Base-by-base conservation (phyloP, 2,888 invertebrate genomes). In the Nomada goodeniana region DNA sequence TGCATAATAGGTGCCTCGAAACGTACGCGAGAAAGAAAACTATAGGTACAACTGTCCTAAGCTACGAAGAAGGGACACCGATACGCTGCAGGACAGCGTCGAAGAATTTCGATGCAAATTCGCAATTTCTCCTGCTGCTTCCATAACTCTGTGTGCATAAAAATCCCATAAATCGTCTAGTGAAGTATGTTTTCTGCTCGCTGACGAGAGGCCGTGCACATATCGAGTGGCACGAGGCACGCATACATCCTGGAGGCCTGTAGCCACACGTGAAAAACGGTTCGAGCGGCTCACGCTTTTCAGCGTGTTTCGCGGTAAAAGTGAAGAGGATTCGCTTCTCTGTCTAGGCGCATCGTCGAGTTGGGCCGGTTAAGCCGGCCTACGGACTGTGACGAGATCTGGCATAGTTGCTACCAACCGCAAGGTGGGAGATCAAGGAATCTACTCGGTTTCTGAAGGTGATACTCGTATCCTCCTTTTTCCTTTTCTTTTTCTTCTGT, bases 301-400 rank as follows among this genome's bases (percentile, higher is more conserved):
- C 85, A 88, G 82, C 78, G 72, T 75, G 84, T 83, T 89, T 88
- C 83, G 80, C 86, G 87, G 91, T 91, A 91, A 91, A 91, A 91
- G 91, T 87, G 87, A 87, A 87, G 84, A 84, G 84, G 82, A 87
- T 82, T 85, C 80, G 74, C 80, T 79, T 61, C 74, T 83, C 63
- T 53, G 80, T 71, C 77, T 80, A 78, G 80, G 82, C 59, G 84
- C 84, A 87, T 87, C 83, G 80, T 69, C 57, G 71, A 79, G 83
- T 84, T 82, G 69, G 74, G 80, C 82, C 82, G 86, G 87, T 89
- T 88, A 84, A 76, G 78, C 76, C 81, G 76, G 82, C 78, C 84
- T 83, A 59, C 78, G 55, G 78, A 87, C 67, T 79, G 80, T 87
- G 64, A 87, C 85, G 82, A 75, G 63, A 63, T 29, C 60, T 57